These are phyloP conservation scores for Bicyclus anynana DNA, from an alignment of 1,140 invertebrate species.

Conservation along the genomic window DNA sequence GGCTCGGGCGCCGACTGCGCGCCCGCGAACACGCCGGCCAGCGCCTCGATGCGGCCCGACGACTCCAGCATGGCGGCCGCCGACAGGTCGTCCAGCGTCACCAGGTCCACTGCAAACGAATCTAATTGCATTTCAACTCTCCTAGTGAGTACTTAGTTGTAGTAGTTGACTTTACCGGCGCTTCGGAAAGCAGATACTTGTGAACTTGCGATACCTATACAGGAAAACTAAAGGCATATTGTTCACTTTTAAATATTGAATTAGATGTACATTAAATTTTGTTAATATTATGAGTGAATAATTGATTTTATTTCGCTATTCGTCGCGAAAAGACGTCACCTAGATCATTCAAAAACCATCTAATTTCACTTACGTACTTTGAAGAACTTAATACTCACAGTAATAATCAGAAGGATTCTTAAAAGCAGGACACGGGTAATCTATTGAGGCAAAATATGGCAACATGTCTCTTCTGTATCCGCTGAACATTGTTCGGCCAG, in stretches of 20 bases:
- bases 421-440: constrained; percentile 96
- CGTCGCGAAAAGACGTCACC: too few relatives aligned
- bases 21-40: constrained; percentile 88
- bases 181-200: too few relatives aligned
- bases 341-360: too few relatives aligned
- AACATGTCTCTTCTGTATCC: constrained; percentile 93
- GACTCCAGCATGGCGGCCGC: constrained; percentile 96
- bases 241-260: too few relatives aligned
- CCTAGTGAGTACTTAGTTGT: too few relatives aligned
- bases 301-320: too few relatives aligned
- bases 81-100: constrained; percentile 94
- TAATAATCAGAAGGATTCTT: constrained; percentile 98
- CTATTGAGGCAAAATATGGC: constrained; percentile 94
- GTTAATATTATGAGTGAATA: too few relatives aligned
- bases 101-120: constrained; percentile 91
- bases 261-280: too few relatives aligned
- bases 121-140: too few relatives aligned
- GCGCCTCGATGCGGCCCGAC: constrained; percentile 92
- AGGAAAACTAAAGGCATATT: too few relatives aligned
- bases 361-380: neutral
- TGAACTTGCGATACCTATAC: too few relatives aligned
- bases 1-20: constrained; percentile 85
- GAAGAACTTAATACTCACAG: constrained; percentile 79
- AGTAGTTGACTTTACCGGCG: too few relatives aligned
- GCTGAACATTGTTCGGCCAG: constrained; percentile 93